Percentiles rank a stretch among this genome's conserved stretches.
Conservation (phyloP, 1,140 invertebrate genomes). For the Apolygus lucorum region DNA sequence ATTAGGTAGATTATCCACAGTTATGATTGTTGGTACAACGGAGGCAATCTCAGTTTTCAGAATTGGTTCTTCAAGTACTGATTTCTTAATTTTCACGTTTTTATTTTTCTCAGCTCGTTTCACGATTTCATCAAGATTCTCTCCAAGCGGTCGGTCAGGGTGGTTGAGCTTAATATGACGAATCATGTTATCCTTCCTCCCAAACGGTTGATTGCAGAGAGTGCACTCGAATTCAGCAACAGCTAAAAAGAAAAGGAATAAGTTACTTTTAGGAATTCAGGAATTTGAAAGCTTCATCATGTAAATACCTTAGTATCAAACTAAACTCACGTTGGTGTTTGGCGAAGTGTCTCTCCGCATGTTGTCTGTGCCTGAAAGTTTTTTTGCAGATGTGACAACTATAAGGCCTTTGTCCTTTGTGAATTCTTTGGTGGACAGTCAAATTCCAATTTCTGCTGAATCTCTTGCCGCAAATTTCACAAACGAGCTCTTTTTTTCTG, state of each 20-base stretch:
- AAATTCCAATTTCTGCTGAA: conserved; percentile 47
- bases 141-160: background rate
- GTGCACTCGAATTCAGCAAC: conserved; percentile 19
- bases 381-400: conserved; percentile 47
- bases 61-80: background rate
- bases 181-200: conserved; percentile 24
- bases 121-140: background rate
- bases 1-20: background rate
- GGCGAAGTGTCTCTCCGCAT: conserved; percentile 17
- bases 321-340: conserved; percentile 20
- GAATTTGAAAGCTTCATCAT: too few species aligned
- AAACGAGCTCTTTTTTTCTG: conserved; percentile 63
- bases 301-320: too few species aligned
- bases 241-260: conserved; percentile 18
- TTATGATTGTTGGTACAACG: background rate
- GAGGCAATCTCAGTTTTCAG: background rate
- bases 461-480: conserved; percentile 45
- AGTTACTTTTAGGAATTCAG: too few species aligned
- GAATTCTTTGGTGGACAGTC: conserved; percentile 45
- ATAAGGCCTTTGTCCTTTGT: conserved; percentile 46
- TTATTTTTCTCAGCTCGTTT: conserved; percentile 6
- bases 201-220: conserved; percentile 18
- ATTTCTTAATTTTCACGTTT: too few species aligned
- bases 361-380: conserved; percentile 23
- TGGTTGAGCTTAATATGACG: conserved; percentile 23